phyloP scores from a whole-genome alignment of 1,140 invertebrate species.

The Lucilia cuprina region DNA sequence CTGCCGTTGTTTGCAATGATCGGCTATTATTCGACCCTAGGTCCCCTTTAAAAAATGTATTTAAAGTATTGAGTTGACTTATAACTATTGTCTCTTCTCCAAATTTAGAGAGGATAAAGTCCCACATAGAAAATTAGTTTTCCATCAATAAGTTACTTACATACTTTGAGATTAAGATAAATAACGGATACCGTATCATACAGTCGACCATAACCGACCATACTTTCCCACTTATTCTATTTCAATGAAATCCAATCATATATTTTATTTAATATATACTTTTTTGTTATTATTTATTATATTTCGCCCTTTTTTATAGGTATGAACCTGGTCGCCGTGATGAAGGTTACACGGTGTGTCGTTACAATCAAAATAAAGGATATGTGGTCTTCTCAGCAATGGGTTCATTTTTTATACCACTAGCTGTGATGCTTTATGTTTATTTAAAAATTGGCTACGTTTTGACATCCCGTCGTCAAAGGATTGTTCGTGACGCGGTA shows the following conservation, averaged over 20 bases:
- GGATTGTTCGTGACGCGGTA: constrained; percentile 60
- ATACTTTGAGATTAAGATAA: too few relatives aligned
- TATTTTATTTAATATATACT: background rate
- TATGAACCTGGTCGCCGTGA: constrained; percentile 70
- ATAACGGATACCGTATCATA: too few relatives aligned
- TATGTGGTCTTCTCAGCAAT: constrained; percentile 87
- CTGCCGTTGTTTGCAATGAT: too few relatives aligned
- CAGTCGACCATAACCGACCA: too few relatives aligned
- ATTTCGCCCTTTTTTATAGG: constrained; percentile 60
- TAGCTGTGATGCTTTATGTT: constrained; percentile 90
- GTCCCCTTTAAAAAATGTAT: too few relatives aligned
- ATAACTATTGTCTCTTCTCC: too few relatives aligned
- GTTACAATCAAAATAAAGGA: constrained; percentile 81
- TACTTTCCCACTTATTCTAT: too few relatives aligned
- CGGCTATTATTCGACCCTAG: too few relatives aligned
- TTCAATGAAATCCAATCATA: background rate
- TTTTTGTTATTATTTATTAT: background rate
- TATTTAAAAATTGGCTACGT: constrained; percentile 89
- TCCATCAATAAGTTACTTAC: too few relatives aligned
- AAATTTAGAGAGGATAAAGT: too few relatives aligned
- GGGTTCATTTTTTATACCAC: constrained; percentile 91
- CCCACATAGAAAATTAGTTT: too few relatives aligned
- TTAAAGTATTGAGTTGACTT: too few relatives aligned
- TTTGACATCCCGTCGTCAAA: constrained; percentile 71
- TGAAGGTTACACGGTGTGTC: constrained; percentile 67